Percentiles rank a stretch among this genome's conserved stretches.
These are phyloP conservation scores for Melieria picta DNA, from an alignment of 2,888 invertebrate genomes.

Conservation along the genomic window DNA sequence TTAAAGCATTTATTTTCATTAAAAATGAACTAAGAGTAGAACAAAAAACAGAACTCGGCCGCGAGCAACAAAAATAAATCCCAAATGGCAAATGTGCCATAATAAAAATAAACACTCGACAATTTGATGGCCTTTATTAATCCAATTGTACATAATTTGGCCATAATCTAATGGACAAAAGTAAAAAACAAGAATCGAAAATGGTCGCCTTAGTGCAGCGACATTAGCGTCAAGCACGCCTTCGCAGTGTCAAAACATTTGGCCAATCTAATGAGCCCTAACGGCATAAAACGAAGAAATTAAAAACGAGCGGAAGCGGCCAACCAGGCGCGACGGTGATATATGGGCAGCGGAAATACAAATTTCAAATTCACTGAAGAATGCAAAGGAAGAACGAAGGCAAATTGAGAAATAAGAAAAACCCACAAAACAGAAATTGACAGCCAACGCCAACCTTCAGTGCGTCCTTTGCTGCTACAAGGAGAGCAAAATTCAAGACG, in stretches of 20 bases:
- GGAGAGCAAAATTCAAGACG: too few relatives aligned
- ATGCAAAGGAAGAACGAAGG: constrained; percentile 10
- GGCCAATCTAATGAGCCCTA: constrained; percentile 65
- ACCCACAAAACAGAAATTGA: constrained; percentile 46
- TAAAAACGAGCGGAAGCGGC: constrained; percentile 11
- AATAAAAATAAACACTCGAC: constrained; percentile 46
- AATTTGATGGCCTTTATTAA: constrained; percentile 46
- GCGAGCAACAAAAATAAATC: background rate
- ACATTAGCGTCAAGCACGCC: constrained; percentile 45
- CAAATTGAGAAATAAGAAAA: constrained; percentile 35
- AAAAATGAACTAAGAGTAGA: background rate
- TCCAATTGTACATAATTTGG: constrained; percentile 41
- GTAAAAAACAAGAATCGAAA: background rate
- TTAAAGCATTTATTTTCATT: background rate
- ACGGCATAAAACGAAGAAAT: constrained; percentile 55
- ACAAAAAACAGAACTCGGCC: constrained; percentile 1
- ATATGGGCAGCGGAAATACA: constrained; percentile 21
- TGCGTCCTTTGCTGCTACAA: background rate
- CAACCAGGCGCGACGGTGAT: background rate
- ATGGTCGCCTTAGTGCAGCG: constrained; percentile 43
- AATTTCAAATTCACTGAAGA: constrained; percentile 21
- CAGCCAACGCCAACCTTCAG: constrained; percentile 42
- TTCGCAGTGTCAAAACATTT: constrained; percentile 57
- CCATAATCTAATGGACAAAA: constrained; percentile 5
- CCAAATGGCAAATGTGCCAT: constrained; percentile 16